Conservation (phyloP, 2,888 invertebrate genomes). For the Pycnomerus fuliginosus region DNA sequence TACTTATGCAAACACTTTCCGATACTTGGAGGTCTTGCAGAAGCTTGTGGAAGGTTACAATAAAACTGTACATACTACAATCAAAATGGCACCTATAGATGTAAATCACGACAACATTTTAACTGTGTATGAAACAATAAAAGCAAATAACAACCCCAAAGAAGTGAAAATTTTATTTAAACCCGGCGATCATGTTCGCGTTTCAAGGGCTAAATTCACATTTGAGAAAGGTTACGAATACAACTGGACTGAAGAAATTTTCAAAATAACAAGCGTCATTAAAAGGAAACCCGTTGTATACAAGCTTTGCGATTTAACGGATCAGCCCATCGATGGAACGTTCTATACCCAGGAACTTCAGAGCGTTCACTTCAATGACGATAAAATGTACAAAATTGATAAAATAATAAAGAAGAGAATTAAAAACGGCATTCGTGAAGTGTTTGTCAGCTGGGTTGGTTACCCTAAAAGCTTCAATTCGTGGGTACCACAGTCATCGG, state of each 20-base stretch:
- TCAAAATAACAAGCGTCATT: slow-evolving; percentile 27
- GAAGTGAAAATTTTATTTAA: slow-evolving; percentile 9
- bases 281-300: slow-evolving; percentile 31
- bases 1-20: slow-evolving; percentile 19
- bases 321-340: slow-evolving; percentile 28
- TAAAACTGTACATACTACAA: slow-evolving; percentile 25
- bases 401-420: slow-evolving; percentile 24
- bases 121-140: slow-evolving; percentile 14
- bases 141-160: slow-evolving; percentile 9
- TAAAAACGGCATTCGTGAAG: slow-evolving; percentile 12
- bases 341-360: slow-evolving; percentile 33
- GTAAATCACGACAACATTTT: slow-evolving; percentile 11
- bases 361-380: slow-evolving; percentile 13
- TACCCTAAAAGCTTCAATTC: slow-evolving; percentile 31
- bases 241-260: slow-evolving; percentile 34
- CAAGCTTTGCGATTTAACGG: slow-evolving; percentile 27
- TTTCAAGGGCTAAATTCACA: slow-evolving; percentile 18
- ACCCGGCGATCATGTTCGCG: slow-evolving; percentile 11
- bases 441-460: slow-evolving; percentile 34
- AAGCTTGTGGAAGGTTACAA: slow-evolving; percentile 34
- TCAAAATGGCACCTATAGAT: slow-evolving; percentile 26
- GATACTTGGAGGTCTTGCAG: slow-evolving; percentile 35
- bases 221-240: slow-evolving; percentile 28
- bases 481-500: slow-evolving; percentile 21
- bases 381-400: slow-evolving; percentile 26